Base-by-base conservation (phyloP, 2,888 invertebrate genomes). In the Graphium colonna region DNA sequence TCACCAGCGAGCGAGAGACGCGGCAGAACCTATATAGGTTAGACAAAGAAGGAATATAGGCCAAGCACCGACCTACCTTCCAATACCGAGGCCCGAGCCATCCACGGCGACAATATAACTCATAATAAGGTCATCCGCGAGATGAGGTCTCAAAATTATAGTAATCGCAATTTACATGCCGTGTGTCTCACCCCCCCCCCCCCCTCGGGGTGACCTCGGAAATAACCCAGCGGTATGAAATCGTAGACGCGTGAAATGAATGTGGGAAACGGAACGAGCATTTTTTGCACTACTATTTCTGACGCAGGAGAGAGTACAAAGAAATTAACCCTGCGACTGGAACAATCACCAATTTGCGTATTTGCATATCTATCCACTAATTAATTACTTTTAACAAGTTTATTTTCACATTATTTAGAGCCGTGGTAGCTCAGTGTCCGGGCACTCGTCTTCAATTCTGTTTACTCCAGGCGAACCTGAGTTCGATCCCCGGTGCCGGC, bases 61-160 rank as follows among this genome's bases (percentile, higher is more conserved):
- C 73, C 88, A 88, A 84, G 82, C 80, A 76, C 82, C 85, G 86
- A 85, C 87, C 87, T 82, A 85, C 83, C 86, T 82, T 84, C 82
- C 69, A 69, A 77, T 79, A 84, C 81, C 75, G 75, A 75, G 71
- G 73, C 77, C 61, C 60, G 65, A 67, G 70, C 69, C 78, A 78
- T 73, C 79, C 75, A 82, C 72, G 73, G 65, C 69, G 64, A 68
- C 63, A 68, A 63, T 64, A 69, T 59, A 71, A 70, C 71, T 76
- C 71, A 80, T 64, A 65, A 65, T 67, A 63, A 64, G 63, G 64
- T 61, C 67, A 56, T 56, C 57, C 52, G 55, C 54, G 59, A 64
- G 57, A 62, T 53, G 51, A 49, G 48, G 54, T 49, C 57, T 58
- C 58, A 55, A 60, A 62, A 64, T 62, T 60, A 61, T 60, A 50